phyloP scores from a whole-genome alignment of 2,797 vertebrate genomes.

The Sebastes kiyomatsui region DNA sequence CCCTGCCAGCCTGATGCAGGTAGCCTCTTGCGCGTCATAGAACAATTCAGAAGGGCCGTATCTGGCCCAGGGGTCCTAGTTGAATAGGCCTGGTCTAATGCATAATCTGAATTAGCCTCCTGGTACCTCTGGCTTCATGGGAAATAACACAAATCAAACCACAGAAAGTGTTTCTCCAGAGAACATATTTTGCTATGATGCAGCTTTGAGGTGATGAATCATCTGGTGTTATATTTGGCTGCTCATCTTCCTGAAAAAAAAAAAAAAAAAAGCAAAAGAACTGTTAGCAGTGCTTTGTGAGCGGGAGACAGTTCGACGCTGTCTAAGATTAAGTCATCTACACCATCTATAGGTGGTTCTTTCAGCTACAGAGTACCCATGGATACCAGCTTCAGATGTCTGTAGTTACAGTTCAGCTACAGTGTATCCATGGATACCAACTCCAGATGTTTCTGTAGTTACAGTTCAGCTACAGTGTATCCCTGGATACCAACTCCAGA shows the following conservation, averaged over 20 bases:
- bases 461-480: background rate
- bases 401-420: background rate
- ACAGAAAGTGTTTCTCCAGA: background rate
- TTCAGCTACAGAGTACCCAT: background rate
- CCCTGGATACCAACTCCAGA: no score
- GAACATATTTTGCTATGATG: background rate
- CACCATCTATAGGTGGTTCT: background rate
- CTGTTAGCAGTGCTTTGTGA: background rate
- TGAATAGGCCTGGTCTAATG: background rate
- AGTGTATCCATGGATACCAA: no score
- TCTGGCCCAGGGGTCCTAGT: background rate
- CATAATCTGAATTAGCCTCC: background rate
- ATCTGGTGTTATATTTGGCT: background rate
- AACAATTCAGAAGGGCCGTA: background rate
- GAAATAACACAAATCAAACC: background rate
- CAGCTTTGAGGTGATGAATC: background rate
- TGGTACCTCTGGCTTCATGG: background rate
- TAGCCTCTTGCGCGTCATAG: no score
- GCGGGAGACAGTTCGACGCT: no score
- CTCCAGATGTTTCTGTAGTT: no score
- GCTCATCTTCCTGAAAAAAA: background rate
- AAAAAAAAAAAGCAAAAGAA: background rate
- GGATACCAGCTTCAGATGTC: no score
- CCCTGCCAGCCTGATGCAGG: no score
- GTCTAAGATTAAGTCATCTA: background rate